Evolutionary conservation across 2,797 vertebrate genomes (phyloP).

Genomic region (Ceyx erithaca): DNA sequence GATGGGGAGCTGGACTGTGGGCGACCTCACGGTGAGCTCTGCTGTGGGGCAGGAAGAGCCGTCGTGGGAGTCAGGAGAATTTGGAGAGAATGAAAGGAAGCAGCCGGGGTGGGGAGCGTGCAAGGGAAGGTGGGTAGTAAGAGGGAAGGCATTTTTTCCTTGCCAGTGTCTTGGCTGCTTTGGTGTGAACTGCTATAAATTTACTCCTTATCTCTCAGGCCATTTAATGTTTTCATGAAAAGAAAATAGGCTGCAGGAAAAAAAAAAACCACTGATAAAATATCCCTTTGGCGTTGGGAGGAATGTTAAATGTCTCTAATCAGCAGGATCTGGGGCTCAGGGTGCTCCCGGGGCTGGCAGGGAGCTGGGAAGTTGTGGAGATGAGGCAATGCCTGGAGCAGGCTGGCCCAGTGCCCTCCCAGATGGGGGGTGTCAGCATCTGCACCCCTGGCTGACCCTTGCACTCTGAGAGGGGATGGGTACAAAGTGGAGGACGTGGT

Average conservation of each 20-base stretch:
- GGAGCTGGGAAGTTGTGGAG: neutral
- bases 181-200: conserved; percentile 80
- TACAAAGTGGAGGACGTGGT: fast-evolving
- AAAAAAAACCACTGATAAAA: conserved; percentile 67
- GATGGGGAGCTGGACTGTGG: neutral
- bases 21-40: conserved; percentile 36
- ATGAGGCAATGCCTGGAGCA: neutral
- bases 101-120: conserved; percentile 47
- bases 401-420: neutral
- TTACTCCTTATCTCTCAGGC: conserved; percentile 76
- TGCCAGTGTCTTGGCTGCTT: conserved; percentile 80
- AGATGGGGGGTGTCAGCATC: fast-evolving
- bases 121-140: conserved; percentile 38
- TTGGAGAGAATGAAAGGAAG: conserved; percentile 83
- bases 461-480: fast-evolving
- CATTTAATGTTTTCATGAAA: conserved; percentile 76
- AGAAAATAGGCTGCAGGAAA: conserved; percentile 77
- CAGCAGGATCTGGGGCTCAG: conserved; percentile 25
- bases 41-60: conserved; percentile 74
- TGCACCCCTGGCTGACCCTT: neutral
- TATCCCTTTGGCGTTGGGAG: conserved; percentile 51
- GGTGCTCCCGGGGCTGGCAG: neutral
- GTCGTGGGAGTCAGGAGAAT: conserved; percentile 71
- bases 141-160: conserved; percentile 76
- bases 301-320: conserved; percentile 70